Conservation (phyloP, 2,113 vertebrate species). For the Picathartes gymnocephalus region DNA sequence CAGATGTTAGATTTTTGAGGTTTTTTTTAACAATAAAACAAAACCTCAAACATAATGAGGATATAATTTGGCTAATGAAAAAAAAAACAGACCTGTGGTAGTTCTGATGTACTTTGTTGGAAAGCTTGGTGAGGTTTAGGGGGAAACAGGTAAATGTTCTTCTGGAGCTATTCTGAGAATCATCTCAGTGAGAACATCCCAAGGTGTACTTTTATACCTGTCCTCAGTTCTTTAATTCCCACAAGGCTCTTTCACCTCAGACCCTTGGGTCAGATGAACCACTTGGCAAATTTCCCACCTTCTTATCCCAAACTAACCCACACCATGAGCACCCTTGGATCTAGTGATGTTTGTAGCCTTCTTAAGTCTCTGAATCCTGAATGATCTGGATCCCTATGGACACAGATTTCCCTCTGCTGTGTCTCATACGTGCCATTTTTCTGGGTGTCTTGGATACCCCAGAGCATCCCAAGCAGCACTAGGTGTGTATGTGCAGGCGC, state of each 20-base stretch:
- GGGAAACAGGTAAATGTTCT: not conserved
- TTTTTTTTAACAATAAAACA: not conserved
- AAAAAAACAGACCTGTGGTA: not conserved
- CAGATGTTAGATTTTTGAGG: not conserved
- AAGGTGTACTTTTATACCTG: not conserved
- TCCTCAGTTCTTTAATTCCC: not conserved
- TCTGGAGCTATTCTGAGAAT: not conserved
- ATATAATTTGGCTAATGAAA: not conserved
- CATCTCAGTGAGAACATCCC: not conserved
- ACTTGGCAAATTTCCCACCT: not conserved
- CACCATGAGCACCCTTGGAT: not conserved
- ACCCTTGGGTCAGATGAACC: not conserved
- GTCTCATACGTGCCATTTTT: not conserved
- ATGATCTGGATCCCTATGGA: not conserved
- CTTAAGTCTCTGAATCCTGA: not conserved
- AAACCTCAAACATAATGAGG: not conserved
- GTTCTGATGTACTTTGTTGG: not conserved
- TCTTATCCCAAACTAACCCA: not conserved
- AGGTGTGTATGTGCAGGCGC: rapidly evolving
- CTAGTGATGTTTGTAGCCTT: not conserved
- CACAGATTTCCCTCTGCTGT: not conserved
- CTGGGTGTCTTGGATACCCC: not conserved
- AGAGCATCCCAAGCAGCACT: not conserved
- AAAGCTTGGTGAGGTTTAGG: not conserved
- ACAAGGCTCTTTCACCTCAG: not conserved